A percentile compares a stretch with the other conserved stretches of the same genome.
Conservation (phyloP, 2,888 invertebrate species). For the Mechanitis messenoides region DNA sequence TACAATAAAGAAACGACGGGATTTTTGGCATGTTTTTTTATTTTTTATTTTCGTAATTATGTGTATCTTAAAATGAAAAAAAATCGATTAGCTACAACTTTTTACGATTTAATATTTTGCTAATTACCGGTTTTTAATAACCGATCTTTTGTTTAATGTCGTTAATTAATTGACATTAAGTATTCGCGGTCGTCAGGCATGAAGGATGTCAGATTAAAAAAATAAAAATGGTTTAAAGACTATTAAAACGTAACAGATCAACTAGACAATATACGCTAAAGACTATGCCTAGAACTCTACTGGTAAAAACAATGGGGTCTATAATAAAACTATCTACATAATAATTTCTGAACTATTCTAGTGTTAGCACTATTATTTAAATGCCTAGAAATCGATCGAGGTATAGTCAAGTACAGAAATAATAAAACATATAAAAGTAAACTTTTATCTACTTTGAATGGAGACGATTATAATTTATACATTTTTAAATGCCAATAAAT, state of each 20-base stretch:
- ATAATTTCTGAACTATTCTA: constrained; percentile 17
- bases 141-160: background rate
- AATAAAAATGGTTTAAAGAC: background rate
- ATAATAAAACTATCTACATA: constrained; percentile 23
- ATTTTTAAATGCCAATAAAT: no score
- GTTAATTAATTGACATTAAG: constrained; percentile 4
- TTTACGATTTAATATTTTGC: background rate
- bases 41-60: no score
- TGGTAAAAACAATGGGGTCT: constrained; percentile 21
- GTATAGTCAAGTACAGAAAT: constrained; percentile 16
- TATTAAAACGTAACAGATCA: constrained; percentile 5
- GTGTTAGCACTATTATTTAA: constrained; percentile 11
- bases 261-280: constrained; percentile 1
- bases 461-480: no score
- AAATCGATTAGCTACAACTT: background rate
- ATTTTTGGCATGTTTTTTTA: no score
- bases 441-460: background rate
- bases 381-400: constrained; percentile 18
- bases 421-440: background rate
- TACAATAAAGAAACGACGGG: no score
- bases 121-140: background rate
- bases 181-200: background rate
- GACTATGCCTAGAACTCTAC: constrained; percentile 21
- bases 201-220: background rate
- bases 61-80: background rate